phyloP scores from a whole-genome alignment of 1,140 invertebrate species.

The Diabrotica undecimpunctata region DNA sequence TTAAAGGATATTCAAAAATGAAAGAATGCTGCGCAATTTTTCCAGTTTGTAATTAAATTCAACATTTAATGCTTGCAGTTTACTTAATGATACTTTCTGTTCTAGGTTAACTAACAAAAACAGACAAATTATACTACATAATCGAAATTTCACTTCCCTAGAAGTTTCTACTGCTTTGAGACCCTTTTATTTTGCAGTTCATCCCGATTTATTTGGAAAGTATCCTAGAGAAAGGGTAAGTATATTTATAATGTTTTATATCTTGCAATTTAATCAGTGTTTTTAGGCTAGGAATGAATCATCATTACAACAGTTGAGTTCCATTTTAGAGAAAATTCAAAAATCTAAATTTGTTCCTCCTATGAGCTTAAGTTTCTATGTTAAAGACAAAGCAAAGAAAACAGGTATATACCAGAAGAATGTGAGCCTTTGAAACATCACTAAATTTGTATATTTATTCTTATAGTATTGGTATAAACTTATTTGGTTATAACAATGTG shows the following conservation, averaged over 20 bases:
- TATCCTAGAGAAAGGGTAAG: constrained; percentile 80
- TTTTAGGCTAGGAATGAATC: constrained; percentile 84
- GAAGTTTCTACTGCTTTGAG: constrained; percentile 85
- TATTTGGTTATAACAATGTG: no score
- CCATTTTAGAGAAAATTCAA: constrained; percentile 72
- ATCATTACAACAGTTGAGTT: constrained; percentile 83
- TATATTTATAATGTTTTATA: constrained; percentile 22
- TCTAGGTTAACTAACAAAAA: constrained; percentile 7
- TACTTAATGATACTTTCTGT: not conserved
- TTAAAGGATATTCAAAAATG: not conserved
- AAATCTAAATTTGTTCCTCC: constrained; percentile 57
- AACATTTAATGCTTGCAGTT: not conserved
- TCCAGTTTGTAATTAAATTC: constrained; percentile 4
- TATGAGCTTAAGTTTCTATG: constrained; percentile 69
- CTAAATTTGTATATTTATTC: no score
- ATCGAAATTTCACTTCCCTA: constrained; percentile 56
- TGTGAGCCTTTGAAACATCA: not conserved
- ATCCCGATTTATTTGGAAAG: constrained; percentile 91
- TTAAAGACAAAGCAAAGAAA: constrained; percentile 61
- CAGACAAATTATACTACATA: constrained; percentile 8
- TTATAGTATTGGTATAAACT: no score
- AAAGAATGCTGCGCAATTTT: constrained; percentile 10
- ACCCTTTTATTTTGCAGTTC: constrained; percentile 92
- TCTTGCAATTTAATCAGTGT: constrained; percentile 15
- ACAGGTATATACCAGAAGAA: constrained; percentile 12